Evolutionary conservation across 2,113 vertebrate genomes (phyloP), one percentile per base, ranked within the genome.

Genomic region (Tenrec ecaudatus): DNA sequence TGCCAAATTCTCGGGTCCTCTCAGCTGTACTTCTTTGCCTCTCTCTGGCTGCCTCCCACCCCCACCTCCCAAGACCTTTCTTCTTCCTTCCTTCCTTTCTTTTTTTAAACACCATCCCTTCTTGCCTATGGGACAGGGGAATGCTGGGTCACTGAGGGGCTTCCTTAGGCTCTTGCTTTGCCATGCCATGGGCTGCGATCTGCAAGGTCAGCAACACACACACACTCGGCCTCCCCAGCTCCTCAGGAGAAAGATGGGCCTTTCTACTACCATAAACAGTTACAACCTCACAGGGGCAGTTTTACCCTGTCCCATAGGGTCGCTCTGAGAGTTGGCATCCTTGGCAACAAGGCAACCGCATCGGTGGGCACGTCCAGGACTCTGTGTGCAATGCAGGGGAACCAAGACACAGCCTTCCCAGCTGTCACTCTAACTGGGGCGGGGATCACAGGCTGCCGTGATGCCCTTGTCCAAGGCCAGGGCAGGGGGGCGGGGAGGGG

Each of bases 1-100:
- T 94, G 96, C 96, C 94, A 96, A 96, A 91, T 86, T 57, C 68
- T 87, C n/a, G 81, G 83, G 38, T 84, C 91, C 64, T 69, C n/a
- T 53, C 79, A 71, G 58, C 81, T 33, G 60, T 58, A 84, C 23
- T 89, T 77, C 47, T 66, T 82, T 53, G 88, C 36, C 43, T 60
- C 69, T 36, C 53, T 40, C 12, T 31, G 25, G n/a, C 73, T 68
- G 29, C 31, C 33, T 64, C 19, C 66, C 2, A 29, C 20, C 31
- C 85, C 81, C 58, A 36, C 29, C 25, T 57, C 38, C 78, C 77
- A 88, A 58, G 60, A 82, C 66, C 68, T 47, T 75, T 81, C 86
- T 43, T 76, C 58, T 8, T 22, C 43, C 36, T 29, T 57, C 31
- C 20, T 3, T 80, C 27, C 57, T 3, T 40, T 38, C 43, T 47